Evolutionary conservation across 2,113 vertebrate genomes (phyloP), one percentile per base, ranked within the genome.

Genomic region (western clawed frog (Xenopus tropicalis)): DNA sequence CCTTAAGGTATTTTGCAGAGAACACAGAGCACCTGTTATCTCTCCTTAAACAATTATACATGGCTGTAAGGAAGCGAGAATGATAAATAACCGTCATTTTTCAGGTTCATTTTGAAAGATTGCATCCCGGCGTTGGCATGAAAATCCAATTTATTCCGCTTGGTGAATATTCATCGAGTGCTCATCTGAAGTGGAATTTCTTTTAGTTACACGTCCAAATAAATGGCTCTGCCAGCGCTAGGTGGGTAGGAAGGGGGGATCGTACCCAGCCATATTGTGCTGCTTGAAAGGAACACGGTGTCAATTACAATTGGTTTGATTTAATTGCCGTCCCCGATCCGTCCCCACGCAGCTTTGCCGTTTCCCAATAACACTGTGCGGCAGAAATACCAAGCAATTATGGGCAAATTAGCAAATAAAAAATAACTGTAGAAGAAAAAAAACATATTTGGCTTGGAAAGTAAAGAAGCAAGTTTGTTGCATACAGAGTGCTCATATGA

Each of bases 271-370:
- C 63, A 66, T 46, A 48, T 23, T 66, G 64, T 17, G 22, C 20
- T 17, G 42, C 14, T 58, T 43, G 64, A 59, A 51, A 20, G 57
- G 72, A 74, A 74, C 56, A 67, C 21, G 11, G 46, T 61, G 72
- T 61, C 54, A 42, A 37, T 56, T 24, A 19, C 4, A 44, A 74
- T 58, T 14, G 20, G 13, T 58, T 59, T 66, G 71, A 25, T 43
- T 25, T 21, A 1, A 9, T 67, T 74, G 54, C 64, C 59, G 64
- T 61, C 61, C 65, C 16, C 22, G 24, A 24, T 20, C 64, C 23
- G 37, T 56, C 72, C 56, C 72, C 72, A 61, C 72, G 59, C 72
- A 61, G 56, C 37, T 46, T 74, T 66, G 46, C 16, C 56, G 51
- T 61, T 23, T 61, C 4, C 16, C 37, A 14, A 7, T 66, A 62